These are phyloP conservation scores for Peromyscus aztecus DNA, from an alignment of 2,797 vertebrate species.

Conservation along the genomic window DNA sequence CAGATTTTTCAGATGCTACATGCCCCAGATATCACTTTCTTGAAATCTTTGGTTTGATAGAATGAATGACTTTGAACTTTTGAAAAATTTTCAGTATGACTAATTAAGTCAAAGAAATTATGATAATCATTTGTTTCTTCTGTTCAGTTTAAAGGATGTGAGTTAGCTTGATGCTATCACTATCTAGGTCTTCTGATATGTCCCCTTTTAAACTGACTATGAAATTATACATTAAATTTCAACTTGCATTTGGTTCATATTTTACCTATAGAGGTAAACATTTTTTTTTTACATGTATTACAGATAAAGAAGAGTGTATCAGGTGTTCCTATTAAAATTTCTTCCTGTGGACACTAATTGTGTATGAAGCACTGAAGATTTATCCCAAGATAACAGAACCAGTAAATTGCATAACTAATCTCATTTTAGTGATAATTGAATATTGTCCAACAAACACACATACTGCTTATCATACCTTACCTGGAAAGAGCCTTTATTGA, in stretches of 20 bases:
- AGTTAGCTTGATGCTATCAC: conserved; percentile 35
- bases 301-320: conserved; percentile 48
- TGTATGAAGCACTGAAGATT: conserved; percentile 51
- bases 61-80: conserved; percentile 20
- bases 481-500: conserved; percentile 94
- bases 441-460: conserved; percentile 87
- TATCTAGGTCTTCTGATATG: neutral
- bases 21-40: neutral
- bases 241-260: conserved; percentile 47
- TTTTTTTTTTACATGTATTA: conserved; percentile 1
- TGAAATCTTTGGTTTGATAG: conserved; percentile 74
- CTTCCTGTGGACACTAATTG: conserved; percentile 12
- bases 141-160: conserved; percentile 53
- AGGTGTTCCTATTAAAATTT: conserved; percentile 13
- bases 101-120: conserved; percentile 57
- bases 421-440: conserved; percentile 40
- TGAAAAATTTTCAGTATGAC: conserved; percentile 50
- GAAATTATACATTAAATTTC: conserved; percentile 61
- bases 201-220: conserved; percentile 34
- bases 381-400: conserved; percentile 35
- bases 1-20: conserved; percentile 36
- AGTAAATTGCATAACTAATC: conserved; percentile 25
- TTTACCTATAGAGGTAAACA: conserved; percentile 59
- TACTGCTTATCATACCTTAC: conserved; percentile 89
- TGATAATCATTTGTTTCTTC: neutral